A percentile compares a stretch with the other conserved stretches of the same genome.
phyloP scores from a whole-genome alignment of 2,888 invertebrate species.

The Antheraea yamamai region DNA sequence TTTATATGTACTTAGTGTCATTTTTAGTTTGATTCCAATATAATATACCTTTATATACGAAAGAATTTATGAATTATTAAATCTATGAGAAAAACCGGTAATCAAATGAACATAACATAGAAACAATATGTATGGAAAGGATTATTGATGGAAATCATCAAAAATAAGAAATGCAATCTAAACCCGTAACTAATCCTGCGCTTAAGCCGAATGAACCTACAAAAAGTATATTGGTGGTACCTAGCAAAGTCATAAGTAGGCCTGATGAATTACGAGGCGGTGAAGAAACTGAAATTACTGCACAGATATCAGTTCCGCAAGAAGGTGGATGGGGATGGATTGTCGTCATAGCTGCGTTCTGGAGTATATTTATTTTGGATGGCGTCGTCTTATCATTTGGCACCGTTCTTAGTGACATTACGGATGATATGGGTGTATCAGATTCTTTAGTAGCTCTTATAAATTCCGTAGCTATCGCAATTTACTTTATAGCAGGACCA shows the following conservation, averaged over 20 bases:
- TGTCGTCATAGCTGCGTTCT: slow-evolving; percentile 60
- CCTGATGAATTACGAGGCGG: slow-evolving; percentile 55
- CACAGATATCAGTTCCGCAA: slow-evolving; percentile 66
- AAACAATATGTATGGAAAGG: neutral
- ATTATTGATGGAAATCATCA: neutral
- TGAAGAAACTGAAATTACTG: slow-evolving; percentile 72
- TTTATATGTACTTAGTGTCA: neutral
- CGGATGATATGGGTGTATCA: slow-evolving; percentile 49
- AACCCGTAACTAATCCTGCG: slow-evolving; percentile 27
- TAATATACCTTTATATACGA: neutral
- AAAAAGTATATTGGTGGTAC: slow-evolving; percentile 51
- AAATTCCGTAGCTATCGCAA: slow-evolving; percentile 64
- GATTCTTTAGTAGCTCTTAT: slow-evolving; percentile 58
- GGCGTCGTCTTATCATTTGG: slow-evolving; percentile 69
- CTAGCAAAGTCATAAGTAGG: slow-evolving; percentile 52
- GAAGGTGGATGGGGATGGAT: slow-evolving; percentile 77
- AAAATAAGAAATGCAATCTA: slow-evolving; percentile 34
- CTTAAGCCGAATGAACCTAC: slow-evolving; percentile 33
- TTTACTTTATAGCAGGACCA: slow-evolving; percentile 65
- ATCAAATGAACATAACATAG: neutral
- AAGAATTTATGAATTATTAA: neutral
- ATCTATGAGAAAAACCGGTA: neutral
- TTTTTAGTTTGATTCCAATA: neutral
- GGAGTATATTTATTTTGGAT: slow-evolving; percentile 58
- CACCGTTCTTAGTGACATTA: slow-evolving; percentile 58